phyloP scores from a whole-genome alignment of 1,140 invertebrate species.

The Diorhabda sublineata region DNA sequence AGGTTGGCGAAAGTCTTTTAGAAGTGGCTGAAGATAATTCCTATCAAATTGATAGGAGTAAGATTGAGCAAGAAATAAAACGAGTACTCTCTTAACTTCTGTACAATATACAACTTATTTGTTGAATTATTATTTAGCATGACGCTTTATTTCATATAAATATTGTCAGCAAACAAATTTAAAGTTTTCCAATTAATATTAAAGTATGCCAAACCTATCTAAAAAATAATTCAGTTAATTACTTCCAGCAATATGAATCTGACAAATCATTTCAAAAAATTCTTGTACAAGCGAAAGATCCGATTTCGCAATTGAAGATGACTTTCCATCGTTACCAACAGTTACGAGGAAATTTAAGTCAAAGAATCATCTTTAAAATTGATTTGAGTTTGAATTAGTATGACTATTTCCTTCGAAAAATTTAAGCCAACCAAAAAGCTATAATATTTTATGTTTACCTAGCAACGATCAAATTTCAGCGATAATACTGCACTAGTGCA shows the following conservation, averaged over 20 bases:
- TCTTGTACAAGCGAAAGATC: constrained; percentile 10
- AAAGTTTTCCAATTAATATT: constrained; percentile 18
- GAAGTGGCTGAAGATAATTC: constrained; percentile 15
- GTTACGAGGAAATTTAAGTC: not conserved
- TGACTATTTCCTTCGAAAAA: too few relatives aligned
- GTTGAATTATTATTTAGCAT: not conserved
- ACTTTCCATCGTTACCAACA: not conserved
- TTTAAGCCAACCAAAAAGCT: too few relatives aligned
- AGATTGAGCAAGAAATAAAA: constrained; percentile 22
- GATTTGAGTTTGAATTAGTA: too few relatives aligned
- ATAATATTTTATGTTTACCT: too few relatives aligned
- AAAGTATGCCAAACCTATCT: constrained; percentile 16
- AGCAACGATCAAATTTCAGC: too few relatives aligned
- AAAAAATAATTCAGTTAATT: constrained; percentile 4
- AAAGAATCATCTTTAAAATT: constrained; percentile 5
- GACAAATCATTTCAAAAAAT: constrained; percentile 9
- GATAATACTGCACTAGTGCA: too few relatives aligned
- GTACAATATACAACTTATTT: constrained; percentile 32
- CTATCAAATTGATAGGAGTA: constrained; percentile 19
- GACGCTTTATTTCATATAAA: too few relatives aligned
- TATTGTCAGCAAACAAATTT: constrained; percentile 13
- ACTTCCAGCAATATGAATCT: constrained; percentile 5
- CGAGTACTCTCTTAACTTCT: constrained; percentile 21
- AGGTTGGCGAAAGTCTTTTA: constrained; percentile 21
- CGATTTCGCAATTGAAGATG: constrained; percentile 9